phyloP scores from a whole-genome alignment of 2,113 vertebrate species.

The Zonotrichia leucophrys region DNA sequence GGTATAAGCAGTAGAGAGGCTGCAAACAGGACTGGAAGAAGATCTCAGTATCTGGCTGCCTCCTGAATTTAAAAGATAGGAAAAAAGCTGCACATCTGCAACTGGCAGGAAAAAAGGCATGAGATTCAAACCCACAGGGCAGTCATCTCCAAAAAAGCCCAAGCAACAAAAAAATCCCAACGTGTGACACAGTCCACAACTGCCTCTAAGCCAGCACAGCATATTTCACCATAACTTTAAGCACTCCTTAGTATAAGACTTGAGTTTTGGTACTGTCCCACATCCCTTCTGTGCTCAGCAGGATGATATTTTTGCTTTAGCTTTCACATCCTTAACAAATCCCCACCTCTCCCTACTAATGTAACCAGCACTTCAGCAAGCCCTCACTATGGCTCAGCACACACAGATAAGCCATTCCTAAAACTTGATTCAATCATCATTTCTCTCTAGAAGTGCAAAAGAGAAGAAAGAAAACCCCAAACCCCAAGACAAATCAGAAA shows the following conservation, averaged over 20 bases:
- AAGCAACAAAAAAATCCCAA: not conserved
- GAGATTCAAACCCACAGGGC: not conserved
- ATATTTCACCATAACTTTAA: not conserved
- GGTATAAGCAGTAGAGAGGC: not conserved
- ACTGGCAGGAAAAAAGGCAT: not conserved
- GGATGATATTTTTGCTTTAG: not conserved
- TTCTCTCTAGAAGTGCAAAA: not conserved
- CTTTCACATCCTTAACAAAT: not conserved
- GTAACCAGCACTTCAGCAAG: not conserved
- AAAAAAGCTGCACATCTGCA: not conserved
- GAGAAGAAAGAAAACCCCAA: not conserved
- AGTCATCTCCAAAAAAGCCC: not conserved
- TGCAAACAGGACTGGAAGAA: not conserved
- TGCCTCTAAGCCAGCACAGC: not conserved
- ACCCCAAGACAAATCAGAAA: not conserved
- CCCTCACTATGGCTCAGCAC: accelerated
- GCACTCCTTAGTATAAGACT: not conserved
- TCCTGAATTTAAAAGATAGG: not conserved
- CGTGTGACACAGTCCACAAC: not conserved
- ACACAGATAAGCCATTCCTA: not conserved
- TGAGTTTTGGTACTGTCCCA: not conserved
- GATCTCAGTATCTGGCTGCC: not conserved
- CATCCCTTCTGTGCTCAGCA: not conserved
- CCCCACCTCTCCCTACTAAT: not conserved
- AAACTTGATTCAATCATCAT: not conserved